These are phyloP conservation scores for Rhea americana DNA, from an alignment of 2,113 vertebrate genomes.

Conservation along the genomic window DNA sequence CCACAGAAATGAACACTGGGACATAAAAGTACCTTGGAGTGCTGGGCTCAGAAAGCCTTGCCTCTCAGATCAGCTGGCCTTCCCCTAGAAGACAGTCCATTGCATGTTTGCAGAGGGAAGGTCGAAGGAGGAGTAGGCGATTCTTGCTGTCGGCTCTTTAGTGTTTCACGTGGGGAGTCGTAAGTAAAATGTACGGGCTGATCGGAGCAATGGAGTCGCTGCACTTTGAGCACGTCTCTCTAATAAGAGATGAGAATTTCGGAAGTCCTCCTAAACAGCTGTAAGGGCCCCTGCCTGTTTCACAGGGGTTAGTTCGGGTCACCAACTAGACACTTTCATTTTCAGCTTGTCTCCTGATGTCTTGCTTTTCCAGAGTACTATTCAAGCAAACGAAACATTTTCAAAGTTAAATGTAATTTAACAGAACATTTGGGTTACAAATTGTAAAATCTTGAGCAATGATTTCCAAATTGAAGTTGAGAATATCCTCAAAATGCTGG, in stretches of 20 bases:
- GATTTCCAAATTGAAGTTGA: not conserved
- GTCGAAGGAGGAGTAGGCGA: not conserved
- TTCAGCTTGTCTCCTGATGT: not conserved
- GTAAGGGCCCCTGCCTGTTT: not conserved
- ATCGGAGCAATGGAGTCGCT: not conserved
- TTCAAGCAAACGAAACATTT: not conserved
- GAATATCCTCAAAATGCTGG: not conserved
- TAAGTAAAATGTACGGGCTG: rapidly evolving
- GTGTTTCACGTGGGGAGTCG: not conserved
- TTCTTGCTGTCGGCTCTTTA: not conserved
- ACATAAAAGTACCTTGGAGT: not conserved
- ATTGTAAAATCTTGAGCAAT: not conserved
- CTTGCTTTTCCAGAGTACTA: not conserved
- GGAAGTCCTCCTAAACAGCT: not conserved
- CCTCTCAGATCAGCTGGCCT: not conserved
- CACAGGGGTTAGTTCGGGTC: not conserved
- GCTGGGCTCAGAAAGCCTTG: not conserved
- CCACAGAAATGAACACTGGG: not conserved
- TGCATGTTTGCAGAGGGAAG: not conserved
- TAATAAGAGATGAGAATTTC: not conserved
- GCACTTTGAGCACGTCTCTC: not conserved
- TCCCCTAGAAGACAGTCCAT: not conserved
- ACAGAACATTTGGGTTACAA: not conserved
- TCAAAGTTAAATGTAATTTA: not conserved
- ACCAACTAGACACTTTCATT: not conserved